These are phyloP conservation scores for Micrastur ruficollis DNA, from an alignment of 2,797 vertebrate species.

Conservation along the genomic window DNA sequence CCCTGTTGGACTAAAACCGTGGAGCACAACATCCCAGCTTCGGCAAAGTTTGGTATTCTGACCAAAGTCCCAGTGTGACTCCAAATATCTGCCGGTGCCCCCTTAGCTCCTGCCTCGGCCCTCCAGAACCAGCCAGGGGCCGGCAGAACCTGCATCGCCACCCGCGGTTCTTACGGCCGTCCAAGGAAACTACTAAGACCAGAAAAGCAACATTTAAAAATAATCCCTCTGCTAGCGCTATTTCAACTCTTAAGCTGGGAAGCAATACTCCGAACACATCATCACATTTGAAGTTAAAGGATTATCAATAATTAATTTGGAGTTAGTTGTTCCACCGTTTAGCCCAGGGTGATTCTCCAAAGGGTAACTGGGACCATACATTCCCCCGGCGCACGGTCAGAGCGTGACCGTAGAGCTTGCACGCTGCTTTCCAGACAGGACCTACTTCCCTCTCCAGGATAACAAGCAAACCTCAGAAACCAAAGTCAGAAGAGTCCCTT, in stretches of 20 bases:
- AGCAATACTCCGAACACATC: not conserved
- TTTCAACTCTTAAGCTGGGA: not conserved
- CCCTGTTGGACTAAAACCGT: not conserved
- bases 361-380: not conserved
- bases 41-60: not conserved
- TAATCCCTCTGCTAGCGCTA: not conserved
- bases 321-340: conserved; percentile 4
- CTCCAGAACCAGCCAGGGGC: not conserved
- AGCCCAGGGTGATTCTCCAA: not conserved
- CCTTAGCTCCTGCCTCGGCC: not conserved
- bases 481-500: not conserved
- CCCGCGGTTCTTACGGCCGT: not conserved
- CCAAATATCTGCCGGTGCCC: not conserved
- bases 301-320: conserved; percentile 9
- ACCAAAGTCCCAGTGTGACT: not conserved
- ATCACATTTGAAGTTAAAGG: not conserved
- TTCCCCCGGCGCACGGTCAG: not conserved
- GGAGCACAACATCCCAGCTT: not conserved
- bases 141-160: not conserved
- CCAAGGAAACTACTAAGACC: not conserved
- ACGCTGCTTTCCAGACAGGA: not conserved
- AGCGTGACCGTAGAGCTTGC: not conserved
- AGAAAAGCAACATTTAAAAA: not conserved
- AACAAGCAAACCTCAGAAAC: not conserved
- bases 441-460: not conserved